phyloP scores from a whole-genome alignment of 2,113 vertebrate species.

The human (Homo sapiens) region DNA sequence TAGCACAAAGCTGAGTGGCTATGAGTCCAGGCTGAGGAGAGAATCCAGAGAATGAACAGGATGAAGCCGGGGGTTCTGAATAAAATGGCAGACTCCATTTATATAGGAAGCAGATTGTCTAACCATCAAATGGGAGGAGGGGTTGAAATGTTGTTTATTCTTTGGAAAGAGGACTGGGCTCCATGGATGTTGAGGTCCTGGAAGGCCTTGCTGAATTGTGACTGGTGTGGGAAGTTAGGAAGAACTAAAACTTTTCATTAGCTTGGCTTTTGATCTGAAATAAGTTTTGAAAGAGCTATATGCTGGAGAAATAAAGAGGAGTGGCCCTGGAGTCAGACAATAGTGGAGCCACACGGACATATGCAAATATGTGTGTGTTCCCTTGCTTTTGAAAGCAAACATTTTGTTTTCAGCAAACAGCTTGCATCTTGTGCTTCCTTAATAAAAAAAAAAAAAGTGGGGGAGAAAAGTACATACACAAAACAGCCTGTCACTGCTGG shows the following conservation, averaged over 20 bases:
- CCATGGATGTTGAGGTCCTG: not conserved
- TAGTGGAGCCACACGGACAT: not conserved
- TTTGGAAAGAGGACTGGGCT: not conserved
- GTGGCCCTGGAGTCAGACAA: slow-evolving; percentile 1
- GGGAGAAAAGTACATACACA: slow-evolving; percentile 29
- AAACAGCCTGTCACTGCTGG: slow-evolving; percentile 77
- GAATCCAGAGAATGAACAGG: not conserved
- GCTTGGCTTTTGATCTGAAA: slow-evolving; percentile 36
- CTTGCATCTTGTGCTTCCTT: slow-evolving; percentile 73
- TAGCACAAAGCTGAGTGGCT: not conserved
- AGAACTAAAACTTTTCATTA: not conserved
- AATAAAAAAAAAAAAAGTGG: not conserved
- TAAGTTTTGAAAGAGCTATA: slow-evolving; percentile 4
- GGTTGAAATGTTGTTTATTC: not conserved
- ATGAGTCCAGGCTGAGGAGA: not conserved
- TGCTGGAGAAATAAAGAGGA: slow-evolving; percentile 41
- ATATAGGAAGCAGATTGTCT: not conserved
- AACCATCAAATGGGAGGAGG: not conserved
- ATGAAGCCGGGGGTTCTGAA: not conserved
- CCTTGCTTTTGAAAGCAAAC: slow-evolving; percentile 76
- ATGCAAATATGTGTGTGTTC: slow-evolving; percentile 61
- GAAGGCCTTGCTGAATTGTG: not conserved
- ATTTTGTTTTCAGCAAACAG: slow-evolving; percentile 81
- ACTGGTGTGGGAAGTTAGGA: not conserved
- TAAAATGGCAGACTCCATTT: not conserved